A percentile compares a stretch with the other conserved stretches of the same genome.
Conservation (phyloP, 2,888 invertebrate genomes). For the Scrobipalpa costella region DNA sequence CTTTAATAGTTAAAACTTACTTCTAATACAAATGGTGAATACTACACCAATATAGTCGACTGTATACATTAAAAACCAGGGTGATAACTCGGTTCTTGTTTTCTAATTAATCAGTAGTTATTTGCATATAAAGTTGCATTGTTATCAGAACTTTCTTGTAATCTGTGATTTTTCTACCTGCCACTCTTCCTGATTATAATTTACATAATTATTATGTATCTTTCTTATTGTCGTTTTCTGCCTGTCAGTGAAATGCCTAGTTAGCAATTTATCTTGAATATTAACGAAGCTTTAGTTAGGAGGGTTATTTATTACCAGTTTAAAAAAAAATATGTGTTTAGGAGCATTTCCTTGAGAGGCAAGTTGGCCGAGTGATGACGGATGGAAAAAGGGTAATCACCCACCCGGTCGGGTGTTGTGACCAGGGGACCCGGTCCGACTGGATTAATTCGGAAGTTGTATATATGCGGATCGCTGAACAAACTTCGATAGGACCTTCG, state of each 20-base stretch:
- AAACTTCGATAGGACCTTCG: no score
- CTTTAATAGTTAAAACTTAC: neutral
- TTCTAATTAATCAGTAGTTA: constrained; percentile 15
- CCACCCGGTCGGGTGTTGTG: no score
- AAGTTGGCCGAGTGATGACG: no score
- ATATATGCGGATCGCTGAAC: no score
- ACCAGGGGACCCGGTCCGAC: no score
- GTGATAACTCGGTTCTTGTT: constrained; percentile 11
- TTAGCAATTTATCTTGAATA: no score
- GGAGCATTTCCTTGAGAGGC: no score
- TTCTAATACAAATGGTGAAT: neutral
- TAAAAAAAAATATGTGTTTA: no score
- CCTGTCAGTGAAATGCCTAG: neutral
- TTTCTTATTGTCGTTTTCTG: neutral
- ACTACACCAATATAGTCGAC: neutral
- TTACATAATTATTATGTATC: neutral
- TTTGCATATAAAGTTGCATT: constrained; percentile 13
- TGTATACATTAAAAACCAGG: neutral
- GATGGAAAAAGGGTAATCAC: no score
- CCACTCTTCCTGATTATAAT: neutral
- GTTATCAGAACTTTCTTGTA: neutral
- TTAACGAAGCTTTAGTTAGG: no score
- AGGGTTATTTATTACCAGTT: no score
- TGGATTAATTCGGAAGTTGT: no score
- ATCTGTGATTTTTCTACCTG: neutral